phyloP scores from a whole-genome alignment of 2,888 invertebrate genomes.

The Ommatoiulus sabulosus region DNA sequence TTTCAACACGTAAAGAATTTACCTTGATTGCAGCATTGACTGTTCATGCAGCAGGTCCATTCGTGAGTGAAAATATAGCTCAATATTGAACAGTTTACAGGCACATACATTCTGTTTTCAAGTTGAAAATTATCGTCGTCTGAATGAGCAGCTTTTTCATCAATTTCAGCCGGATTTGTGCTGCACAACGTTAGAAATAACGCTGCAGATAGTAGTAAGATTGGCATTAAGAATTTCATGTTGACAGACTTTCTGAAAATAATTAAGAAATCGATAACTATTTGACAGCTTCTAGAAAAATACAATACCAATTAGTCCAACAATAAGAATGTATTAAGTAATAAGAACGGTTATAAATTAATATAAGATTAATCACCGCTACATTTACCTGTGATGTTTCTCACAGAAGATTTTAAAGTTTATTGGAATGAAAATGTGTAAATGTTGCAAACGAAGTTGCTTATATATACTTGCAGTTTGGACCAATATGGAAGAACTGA shows the following conservation, averaged over 20 bases:
- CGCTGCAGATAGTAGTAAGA: background rate
- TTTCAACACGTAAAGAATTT: background rate
- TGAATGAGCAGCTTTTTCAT: background rate
- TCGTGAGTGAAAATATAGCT: background rate
- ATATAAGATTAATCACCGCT: background rate
- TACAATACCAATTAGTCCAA: no score
- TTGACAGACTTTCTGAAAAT: background rate
- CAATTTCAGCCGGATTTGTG: background rate
- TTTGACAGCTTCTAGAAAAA: background rate
- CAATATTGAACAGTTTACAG: background rate
- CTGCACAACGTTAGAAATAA: background rate
- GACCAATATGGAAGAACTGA: no score
- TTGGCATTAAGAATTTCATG: background rate
- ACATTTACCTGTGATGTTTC: background rate
- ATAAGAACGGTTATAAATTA: background rate
- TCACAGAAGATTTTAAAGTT: background rate
- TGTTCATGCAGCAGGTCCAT: background rate
- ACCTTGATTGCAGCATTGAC: slow-evolving; percentile 7
- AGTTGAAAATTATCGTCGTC: background rate
- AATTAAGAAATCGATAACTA: background rate
- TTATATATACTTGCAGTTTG: no score
- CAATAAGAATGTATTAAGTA: background rate
- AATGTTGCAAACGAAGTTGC: no score
- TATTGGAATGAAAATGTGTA: no score
- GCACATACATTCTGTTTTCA: background rate